phyloP scores from a whole-genome alignment of 2,113 vertebrate species.

The Sitta europaea region DNA sequence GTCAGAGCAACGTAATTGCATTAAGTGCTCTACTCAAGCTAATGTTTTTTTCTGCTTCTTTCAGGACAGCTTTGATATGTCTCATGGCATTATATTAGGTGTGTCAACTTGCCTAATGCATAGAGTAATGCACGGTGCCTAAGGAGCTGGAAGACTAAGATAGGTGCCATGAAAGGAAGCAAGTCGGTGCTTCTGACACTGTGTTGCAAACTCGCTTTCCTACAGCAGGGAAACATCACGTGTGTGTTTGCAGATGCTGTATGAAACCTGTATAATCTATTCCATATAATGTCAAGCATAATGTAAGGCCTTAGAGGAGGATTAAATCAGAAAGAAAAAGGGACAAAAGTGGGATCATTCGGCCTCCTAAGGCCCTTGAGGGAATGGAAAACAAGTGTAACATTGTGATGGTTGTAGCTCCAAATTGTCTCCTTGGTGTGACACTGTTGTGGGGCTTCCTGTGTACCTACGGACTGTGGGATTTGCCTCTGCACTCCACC shows the following conservation, averaged over 20 bases:
- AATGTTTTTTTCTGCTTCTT: neutral
- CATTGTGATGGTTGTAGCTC: neutral
- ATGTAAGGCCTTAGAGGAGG: neutral
- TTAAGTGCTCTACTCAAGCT: conserved; percentile 24
- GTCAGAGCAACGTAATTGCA: neutral
- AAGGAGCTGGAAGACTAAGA: neutral
- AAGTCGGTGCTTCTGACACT: neutral
- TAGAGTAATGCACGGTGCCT: neutral
- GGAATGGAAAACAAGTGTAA: neutral
- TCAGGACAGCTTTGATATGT: neutral
- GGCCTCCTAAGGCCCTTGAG: neutral
- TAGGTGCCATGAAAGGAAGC: neutral
- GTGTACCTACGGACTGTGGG: rapidly evolving
- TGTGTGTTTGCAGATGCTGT: neutral
- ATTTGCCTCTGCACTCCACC: neutral
- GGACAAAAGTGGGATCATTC: conserved; percentile 4
- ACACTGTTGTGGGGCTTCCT: neutral
- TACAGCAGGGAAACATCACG: neutral
- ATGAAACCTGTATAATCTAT: neutral
- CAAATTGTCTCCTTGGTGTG: neutral
- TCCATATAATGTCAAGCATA: neutral
- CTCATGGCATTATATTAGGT: conserved; percentile 1
- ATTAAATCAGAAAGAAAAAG: neutral
- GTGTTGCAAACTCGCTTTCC: neutral
- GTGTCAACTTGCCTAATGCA: neutral